Evolutionary conservation across 2,888 invertebrate species (phyloP).

Genomic region (Pseudanteris insignis): DNA sequence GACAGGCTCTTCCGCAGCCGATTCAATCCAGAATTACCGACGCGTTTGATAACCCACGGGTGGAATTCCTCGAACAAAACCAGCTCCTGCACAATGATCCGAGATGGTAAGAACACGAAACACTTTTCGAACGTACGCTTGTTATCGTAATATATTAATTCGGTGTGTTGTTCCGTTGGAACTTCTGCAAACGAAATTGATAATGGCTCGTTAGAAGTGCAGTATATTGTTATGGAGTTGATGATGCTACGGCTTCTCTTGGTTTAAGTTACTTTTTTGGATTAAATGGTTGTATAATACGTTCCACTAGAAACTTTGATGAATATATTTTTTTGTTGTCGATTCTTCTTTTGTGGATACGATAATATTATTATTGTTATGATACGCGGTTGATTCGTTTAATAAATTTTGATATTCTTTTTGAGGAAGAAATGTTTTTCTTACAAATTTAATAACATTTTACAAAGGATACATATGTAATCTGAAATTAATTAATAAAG

Average conservation of each 20-base stretch:
- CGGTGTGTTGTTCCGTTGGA: slow-evolving; percentile 28
- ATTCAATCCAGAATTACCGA: slow-evolving; percentile 51
- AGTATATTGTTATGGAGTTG: slow-evolving; percentile 34
- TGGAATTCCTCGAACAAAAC: slow-evolving; percentile 49
- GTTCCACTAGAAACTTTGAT: slow-evolving; percentile 28
- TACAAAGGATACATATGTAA: too few relatives aligned
- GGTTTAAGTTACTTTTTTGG: slow-evolving; percentile 37
- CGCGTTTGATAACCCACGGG: slow-evolving; percentile 57
- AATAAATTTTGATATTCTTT: too few relatives aligned
- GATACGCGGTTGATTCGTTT: too few relatives aligned
- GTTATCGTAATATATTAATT: slow-evolving; percentile 30
- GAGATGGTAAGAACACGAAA: slow-evolving; percentile 57
- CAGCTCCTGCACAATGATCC: slow-evolving; percentile 46
- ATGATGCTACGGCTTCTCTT: slow-evolving; percentile 31
- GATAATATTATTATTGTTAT: too few relatives aligned
- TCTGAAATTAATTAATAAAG: too few relatives aligned
- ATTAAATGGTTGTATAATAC: slow-evolving; percentile 30
- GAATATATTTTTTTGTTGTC: too few relatives aligned
- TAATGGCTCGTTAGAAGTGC: slow-evolving; percentile 34
- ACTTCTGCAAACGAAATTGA: slow-evolving; percentile 35
- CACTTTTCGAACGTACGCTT: slow-evolving; percentile 23
- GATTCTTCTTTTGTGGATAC: too few relatives aligned
- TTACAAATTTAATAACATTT: too few relatives aligned
- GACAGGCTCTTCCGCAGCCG: slow-evolving; percentile 42
- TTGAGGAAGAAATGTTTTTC: too few relatives aligned